Percentiles rank a stretch among this genome's conserved stretches.
phyloP scores from a whole-genome alignment of 2,888 invertebrate species.

The Pandemis heparana region DNA sequence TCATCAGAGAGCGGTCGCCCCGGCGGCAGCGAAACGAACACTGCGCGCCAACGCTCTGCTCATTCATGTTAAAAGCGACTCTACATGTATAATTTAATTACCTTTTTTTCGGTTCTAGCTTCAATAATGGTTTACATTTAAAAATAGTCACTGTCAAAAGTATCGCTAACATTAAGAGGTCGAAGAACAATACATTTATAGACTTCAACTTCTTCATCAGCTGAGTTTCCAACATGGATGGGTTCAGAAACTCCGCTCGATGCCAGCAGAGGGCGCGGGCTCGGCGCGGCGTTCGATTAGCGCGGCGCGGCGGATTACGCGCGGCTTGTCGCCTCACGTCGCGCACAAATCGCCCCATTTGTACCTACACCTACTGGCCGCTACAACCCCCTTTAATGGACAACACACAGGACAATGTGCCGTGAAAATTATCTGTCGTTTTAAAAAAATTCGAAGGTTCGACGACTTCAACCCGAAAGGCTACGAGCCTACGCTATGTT shows the following conservation, averaged over 20 bases:
- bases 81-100: no score
- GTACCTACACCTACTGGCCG: slow-evolving; percentile 56
- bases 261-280: slow-evolving; percentile 32
- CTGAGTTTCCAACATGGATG: not conserved
- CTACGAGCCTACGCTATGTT: not conserved
- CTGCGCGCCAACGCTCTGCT: no score
- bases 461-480: not conserved
- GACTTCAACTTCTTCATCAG: no score
- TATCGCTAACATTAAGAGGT: no score
- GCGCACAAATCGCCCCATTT: slow-evolving; percentile 79
- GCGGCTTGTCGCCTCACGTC: slow-evolving; percentile 79
- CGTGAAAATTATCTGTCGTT: not conserved
- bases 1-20: no score
- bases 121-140: no score
- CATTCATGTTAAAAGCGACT: no score
- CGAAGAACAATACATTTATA: no score
- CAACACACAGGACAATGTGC: slow-evolving; percentile 4
- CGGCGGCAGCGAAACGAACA: no score
- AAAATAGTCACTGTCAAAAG: no score
- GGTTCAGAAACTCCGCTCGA: not conserved
- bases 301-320: slow-evolving; percentile 78
- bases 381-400: not conserved
- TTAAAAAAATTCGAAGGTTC: not conserved
- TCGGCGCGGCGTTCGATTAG: slow-evolving; percentile 76
- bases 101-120: no score